A percentile compares a stretch with the other conserved stretches of the same genome.
Evolutionary conservation across 2,888 invertebrate species (phyloP).

Genomic region (Gnatocerus cornutus): DNA sequence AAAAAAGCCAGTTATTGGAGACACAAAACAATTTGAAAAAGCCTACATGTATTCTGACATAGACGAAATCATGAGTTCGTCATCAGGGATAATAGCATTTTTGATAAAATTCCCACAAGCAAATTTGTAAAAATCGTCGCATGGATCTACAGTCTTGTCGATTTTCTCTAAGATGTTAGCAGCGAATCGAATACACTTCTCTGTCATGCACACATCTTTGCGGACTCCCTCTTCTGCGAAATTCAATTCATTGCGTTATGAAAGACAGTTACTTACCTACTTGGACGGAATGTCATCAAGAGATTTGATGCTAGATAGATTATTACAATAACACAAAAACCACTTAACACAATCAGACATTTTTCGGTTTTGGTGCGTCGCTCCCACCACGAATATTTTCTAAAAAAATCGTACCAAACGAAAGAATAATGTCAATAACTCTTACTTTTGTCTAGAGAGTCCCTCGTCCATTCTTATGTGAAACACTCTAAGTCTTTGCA

Average conservation of each 20-base stretch:
- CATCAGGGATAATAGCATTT: constrained; percentile 37
- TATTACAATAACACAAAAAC: constrained; percentile 11
- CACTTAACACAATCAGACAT: constrained; percentile 18
- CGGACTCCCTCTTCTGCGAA: constrained; percentile 10
- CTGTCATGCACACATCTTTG: constrained; percentile 41
- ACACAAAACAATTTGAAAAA: constrained; percentile 60
- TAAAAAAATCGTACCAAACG: neutral
- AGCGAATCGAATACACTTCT: constrained; percentile 39
- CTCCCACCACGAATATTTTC: constrained; percentile 33
- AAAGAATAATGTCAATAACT: neutral
- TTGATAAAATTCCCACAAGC: constrained; percentile 74
- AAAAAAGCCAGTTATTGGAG: neutral
- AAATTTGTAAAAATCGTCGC: constrained; percentile 84
- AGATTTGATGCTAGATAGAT: constrained; percentile 31
- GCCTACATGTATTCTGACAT: constrained; percentile 7
- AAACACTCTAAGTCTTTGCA: neutral
- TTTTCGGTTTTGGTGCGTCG: constrained; percentile 33
- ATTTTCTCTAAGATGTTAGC: constrained; percentile 43
- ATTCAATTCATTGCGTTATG: neutral
- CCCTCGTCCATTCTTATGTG: constrained; percentile 14
- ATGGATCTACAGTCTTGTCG: constrained; percentile 73
- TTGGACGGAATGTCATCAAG: constrained; percentile 22
- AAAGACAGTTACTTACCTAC: constrained; percentile 19
- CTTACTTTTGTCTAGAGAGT: constrained; percentile 6
- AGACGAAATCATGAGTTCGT: neutral